phyloP scores from a whole-genome alignment of 2,797 vertebrate genomes.

The Hypotaenidia okinawae region DNA sequence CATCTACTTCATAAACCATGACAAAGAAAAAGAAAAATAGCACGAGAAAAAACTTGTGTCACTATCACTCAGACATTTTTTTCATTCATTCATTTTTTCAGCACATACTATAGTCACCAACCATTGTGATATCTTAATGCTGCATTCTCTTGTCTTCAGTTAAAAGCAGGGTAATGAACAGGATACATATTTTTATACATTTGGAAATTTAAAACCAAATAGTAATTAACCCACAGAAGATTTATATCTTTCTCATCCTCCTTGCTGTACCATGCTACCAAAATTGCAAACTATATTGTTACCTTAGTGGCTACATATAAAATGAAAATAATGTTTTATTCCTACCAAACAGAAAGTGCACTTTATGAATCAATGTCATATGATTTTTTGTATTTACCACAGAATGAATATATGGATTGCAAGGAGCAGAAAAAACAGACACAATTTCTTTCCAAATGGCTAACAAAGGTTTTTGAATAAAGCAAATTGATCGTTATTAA shows the following conservation, averaged over 20 bases:
- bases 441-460: not conserved
- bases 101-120: not conserved
- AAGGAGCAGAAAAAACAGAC: not conserved
- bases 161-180: not conserved
- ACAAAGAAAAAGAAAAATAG: not conserved
- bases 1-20: not conserved
- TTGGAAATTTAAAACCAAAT: not conserved
- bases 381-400: not conserved
- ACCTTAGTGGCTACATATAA: not conserved
- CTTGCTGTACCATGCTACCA: not conserved
- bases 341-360: not conserved
- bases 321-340: not conserved
- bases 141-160: not conserved
- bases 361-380: not conserved
- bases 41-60: too few species aligned
- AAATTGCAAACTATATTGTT: not conserved
- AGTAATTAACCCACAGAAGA: not conserved
- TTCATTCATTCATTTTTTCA: not conserved
- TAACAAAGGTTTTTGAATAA: not conserved
- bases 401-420: not conserved
- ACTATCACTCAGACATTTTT: not conserved
- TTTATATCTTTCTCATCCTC: not conserved
- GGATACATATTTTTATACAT: not conserved
- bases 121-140: not conserved
- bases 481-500: not conserved